Conservation (phyloP, 92 coral and sea anemone genomes). For the Isaurus tuberculatus region DNA sequence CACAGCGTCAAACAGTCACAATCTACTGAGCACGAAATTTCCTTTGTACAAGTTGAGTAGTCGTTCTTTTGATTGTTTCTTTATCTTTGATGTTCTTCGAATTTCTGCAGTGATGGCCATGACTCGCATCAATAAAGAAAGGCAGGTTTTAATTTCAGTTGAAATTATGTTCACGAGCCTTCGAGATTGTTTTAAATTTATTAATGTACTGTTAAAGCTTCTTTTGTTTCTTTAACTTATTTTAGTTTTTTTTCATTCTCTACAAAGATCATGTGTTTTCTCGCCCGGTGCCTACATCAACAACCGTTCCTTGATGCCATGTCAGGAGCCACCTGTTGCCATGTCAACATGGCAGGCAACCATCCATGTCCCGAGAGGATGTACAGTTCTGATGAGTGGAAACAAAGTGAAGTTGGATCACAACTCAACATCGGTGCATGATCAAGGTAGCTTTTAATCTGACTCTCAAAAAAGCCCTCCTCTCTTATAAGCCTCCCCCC, state of each 20-base stretch:
- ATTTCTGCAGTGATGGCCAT: too few species aligned
- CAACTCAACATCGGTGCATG: constrained; percentile 4
- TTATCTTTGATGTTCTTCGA: too few species aligned
- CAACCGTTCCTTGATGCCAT: constrained; percentile 99
- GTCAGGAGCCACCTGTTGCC: constrained; percentile 99
- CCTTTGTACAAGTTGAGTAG: too few species aligned
- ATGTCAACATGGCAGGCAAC: constrained; percentile 99
- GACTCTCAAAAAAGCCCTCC: background rate
- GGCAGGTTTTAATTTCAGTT: too few species aligned
- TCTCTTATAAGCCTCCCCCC: background rate
- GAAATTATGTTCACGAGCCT: too few species aligned
- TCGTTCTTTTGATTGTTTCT: too few species aligned
- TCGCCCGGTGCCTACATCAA: constrained; percentile 99
- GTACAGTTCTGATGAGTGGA: constrained; percentile 94
- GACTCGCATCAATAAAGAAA: too few species aligned
- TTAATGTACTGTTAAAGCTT: too few species aligned
- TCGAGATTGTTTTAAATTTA: too few species aligned
- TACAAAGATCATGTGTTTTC: constrained; percentile 86
- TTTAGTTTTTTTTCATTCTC: background rate
- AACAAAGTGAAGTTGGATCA: constrained; percentile 63
- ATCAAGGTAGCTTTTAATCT: constrained; percentile 49
- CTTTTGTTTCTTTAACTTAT: too few species aligned
- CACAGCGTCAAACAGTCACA: too few species aligned
- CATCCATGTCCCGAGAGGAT: constrained; percentile 93
- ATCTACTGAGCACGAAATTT: too few species aligned